A percentile compares a stretch with the other conserved stretches of the same genome.
Evolutionary conservation across 1,140 invertebrate genomes (phyloP).

Genomic region (Hirudo medicinalis): DNA sequence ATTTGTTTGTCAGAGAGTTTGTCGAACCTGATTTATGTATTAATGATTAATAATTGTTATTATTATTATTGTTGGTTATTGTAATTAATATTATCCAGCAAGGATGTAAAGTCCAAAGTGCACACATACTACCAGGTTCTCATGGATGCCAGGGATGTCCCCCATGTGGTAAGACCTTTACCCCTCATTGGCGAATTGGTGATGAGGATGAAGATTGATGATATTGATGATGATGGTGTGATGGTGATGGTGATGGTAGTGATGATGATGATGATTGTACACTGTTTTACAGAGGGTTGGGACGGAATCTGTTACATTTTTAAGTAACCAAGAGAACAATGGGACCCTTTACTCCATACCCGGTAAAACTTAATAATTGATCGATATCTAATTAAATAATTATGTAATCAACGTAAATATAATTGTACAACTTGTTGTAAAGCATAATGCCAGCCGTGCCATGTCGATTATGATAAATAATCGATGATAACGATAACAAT

Average conservation of each 20-base stretch:
- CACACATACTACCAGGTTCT: conserved; percentile 94
- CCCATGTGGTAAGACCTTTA: conserved; percentile 66
- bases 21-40: not conserved
- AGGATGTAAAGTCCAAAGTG: conserved; percentile 70
- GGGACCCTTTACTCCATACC: conserved; percentile 16
- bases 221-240: conserved; percentile 7
- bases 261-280: not conserved
- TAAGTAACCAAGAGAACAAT: conserved; percentile 82
- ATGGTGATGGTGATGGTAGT: not conserved
- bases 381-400: not conserved
- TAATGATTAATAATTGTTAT: not conserved
- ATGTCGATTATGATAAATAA: too few species aligned
- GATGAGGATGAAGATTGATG: not conserved
- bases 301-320: conserved; percentile 91
- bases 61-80: not conserved
- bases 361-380: not conserved
- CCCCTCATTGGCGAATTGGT: not conserved
- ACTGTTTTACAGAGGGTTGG: conserved; percentile 61
- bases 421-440: not conserved
- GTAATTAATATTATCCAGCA: not conserved
- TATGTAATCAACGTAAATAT: not conserved
- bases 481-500: too few species aligned
- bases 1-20: not conserved
- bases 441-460: too few species aligned
- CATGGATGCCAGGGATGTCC: conserved; percentile 87